Conservation (phyloP, 2,888 invertebrate genomes). For the Allolobophora icterica region DNA sequence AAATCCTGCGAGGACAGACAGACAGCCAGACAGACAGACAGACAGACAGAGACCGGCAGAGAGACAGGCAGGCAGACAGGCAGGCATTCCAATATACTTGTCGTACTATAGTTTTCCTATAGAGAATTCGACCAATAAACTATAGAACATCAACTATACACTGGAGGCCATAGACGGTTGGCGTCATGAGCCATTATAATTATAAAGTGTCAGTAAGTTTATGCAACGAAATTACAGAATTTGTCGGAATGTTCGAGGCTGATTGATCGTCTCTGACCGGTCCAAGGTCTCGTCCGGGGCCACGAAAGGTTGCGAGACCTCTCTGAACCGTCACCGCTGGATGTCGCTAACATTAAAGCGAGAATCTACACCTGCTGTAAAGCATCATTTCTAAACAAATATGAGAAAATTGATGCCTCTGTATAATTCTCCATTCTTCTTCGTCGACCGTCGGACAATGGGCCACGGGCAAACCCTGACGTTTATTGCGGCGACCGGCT, state of each 20-base stretch:
- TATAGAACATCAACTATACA: background rate
- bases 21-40: no score
- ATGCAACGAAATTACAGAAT: slow-evolving; percentile 26
- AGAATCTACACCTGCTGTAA: slow-evolving; percentile 18
- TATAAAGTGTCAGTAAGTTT: background rate
- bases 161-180: background rate
- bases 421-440: background rate
- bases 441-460: background rate
- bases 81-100: background rate
- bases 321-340: background rate
- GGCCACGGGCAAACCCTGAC: background rate
- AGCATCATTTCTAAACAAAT: background rate
- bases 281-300: background rate
- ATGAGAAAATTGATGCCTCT: slow-evolving; percentile 1
- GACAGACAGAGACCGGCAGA: no score
- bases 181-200: background rate
- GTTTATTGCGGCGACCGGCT: background rate
- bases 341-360: background rate
- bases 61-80: no score
- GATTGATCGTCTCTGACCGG: background rate
- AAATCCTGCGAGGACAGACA: no score
- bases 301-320: slow-evolving; percentile 23
- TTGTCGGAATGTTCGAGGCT: background rate
- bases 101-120: background rate
- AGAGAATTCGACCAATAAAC: background rate